Conservation (phyloP, 2,888 invertebrate species). For the Hypercompe scribonia region DNA sequence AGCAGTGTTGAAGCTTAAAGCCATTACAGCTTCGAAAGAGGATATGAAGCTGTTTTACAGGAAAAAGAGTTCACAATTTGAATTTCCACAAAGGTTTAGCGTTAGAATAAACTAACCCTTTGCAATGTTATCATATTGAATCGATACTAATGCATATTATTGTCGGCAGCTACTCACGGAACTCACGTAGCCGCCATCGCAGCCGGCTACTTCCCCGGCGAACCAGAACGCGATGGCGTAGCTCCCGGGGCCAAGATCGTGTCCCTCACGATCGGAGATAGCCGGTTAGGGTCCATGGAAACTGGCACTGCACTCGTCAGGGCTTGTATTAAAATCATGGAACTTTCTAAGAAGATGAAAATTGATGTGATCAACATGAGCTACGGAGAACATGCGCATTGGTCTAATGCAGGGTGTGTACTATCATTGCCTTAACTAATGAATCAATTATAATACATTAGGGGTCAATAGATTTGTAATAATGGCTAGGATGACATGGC, state of each 20-base stretch:
- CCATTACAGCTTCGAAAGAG: neutral
- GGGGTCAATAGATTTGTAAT: too few relatives aligned
- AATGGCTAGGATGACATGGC: too few relatives aligned
- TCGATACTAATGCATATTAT: neutral
- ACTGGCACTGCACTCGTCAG: slow-evolving; percentile 97
- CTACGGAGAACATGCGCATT: slow-evolving; percentile 98
- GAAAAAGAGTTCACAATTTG: too few relatives aligned
- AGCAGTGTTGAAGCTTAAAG: neutral
- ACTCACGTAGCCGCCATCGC: slow-evolving; percentile 99
- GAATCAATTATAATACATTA: too few relatives aligned
- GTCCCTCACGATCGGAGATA: slow-evolving; percentile 97
- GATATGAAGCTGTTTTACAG: neutral
- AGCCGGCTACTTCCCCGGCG: slow-evolving; percentile 94
- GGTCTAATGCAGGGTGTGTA: slow-evolving; percentile 93
- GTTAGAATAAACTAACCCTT: neutral
- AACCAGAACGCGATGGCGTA: slow-evolving; percentile 96
- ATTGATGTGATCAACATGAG: slow-evolving; percentile 99
- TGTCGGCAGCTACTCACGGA: slow-evolving; percentile 93
- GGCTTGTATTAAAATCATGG: slow-evolving; percentile 96
- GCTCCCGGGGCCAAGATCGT: slow-evolving; percentile 98
- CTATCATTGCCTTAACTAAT: too few relatives aligned
- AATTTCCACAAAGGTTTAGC: neutral
- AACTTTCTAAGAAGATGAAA: slow-evolving; percentile 86
- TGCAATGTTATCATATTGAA: neutral
- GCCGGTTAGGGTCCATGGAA: slow-evolving; percentile 97